Evolutionary conservation across 2,113 vertebrate species (phyloP).

Genomic region (Rana temporaria): DNA sequence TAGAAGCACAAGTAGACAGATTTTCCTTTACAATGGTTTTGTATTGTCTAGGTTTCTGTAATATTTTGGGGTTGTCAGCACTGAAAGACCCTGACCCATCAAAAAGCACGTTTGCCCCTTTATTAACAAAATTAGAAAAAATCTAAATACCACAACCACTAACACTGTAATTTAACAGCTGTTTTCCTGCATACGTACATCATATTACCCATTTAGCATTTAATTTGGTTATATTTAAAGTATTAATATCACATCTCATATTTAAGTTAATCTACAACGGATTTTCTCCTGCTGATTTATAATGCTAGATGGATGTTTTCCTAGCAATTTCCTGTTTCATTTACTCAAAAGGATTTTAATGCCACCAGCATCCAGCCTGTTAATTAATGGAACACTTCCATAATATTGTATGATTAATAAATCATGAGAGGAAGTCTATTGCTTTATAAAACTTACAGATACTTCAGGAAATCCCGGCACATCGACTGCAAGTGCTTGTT

Average conservation of each 20-base stretch:
- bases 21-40: no score
- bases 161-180: no score
- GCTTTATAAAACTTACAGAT: slow-evolving; percentile 22
- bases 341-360: slow-evolving; percentile 22
- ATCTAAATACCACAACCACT: no score
- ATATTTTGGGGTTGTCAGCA: no score
- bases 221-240: background rate
- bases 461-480: background rate
- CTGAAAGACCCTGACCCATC: no score
- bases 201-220: no score
- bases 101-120: no score
- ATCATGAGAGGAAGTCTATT: slow-evolving; percentile 38
- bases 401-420: slow-evolving; percentile 32
- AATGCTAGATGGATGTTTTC: slow-evolving; percentile 32
- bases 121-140: no score
- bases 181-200: no score
- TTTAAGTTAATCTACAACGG: slow-evolving; percentile 19
- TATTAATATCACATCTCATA: slow-evolving; percentile 28
- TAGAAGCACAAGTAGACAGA: no score
- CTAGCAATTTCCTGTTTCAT: slow-evolving; percentile 43
- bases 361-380: slow-evolving; percentile 1
- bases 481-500: slow-evolving; percentile 1
- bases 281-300: slow-evolving; percentile 36
- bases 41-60: no score
- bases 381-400: slow-evolving; percentile 42